Evolutionary conservation across 1,140 invertebrate genomes (phyloP).

Genomic region (Cyclargus thomasi): DNA sequence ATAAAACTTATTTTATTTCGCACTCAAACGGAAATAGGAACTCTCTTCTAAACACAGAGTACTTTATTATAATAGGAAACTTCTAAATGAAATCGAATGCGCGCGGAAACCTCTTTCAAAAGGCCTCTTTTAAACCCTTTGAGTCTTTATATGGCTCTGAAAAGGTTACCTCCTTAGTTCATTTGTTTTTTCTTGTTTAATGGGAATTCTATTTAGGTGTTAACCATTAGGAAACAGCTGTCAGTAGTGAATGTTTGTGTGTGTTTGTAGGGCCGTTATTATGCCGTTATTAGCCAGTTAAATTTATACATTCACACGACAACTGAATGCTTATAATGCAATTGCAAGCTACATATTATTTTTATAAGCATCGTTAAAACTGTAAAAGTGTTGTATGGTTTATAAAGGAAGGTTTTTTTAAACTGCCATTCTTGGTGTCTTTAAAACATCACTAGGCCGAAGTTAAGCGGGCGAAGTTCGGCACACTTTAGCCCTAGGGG

Average conservation of each 20-base stretch:
- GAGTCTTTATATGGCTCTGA: background rate
- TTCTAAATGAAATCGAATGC: background rate
- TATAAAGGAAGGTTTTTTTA: background rate
- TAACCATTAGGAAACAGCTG: conserved; percentile 2
- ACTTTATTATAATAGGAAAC: no score
- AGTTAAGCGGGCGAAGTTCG: no score
- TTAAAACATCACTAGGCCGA: no score
- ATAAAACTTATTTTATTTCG: background rate
- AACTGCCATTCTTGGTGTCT: no score
- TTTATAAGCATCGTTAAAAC: background rate
- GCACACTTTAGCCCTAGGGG: no score
- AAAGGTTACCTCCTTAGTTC: background rate
- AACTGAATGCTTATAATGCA: background rate
- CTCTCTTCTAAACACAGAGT: no score
- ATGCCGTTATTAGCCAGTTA: background rate
- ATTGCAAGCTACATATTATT: background rate
- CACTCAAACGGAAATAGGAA: background rate
- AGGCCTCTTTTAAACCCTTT: background rate
- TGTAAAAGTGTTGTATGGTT: background rate
- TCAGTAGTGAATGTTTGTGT: background rate
- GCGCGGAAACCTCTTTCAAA: background rate
- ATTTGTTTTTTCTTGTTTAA: background rate
- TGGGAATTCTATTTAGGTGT: background rate
- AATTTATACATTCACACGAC: background rate
- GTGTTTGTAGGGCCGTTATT: background rate